Base-by-base conservation (phyloP, 92 coral and sea anemone genomes). In the Heliopora coerulea region DNA sequence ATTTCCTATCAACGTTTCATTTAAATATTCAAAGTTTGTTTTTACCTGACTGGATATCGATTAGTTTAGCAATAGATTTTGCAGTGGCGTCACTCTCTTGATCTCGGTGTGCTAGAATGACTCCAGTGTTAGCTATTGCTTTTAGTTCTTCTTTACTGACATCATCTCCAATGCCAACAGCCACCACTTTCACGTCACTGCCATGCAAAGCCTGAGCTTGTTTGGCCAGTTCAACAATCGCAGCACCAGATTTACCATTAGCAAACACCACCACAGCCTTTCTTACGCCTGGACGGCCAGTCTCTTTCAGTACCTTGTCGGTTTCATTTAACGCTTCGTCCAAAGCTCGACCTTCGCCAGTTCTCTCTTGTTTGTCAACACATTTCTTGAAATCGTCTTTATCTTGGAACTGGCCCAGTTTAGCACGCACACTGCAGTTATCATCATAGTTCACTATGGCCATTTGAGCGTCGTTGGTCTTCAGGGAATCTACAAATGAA, bases 241-340 rank as follows among this genome's bases (percentile, higher is more conserved):
- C 77, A 24, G 77, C 63, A 18, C 63, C 63, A 50, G 77, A 29
- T 40, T 35, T 52, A n/a, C 77, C 77, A 70, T 70, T 70, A 5
- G 77, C 62, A 28, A 70, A 70, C 62, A 70, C 77, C 20, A 70
- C 77, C 31, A 70, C 77, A 25, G 77, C 77, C 77, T 70, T 70
- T 14, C 77, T 70, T 8, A 70, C 77, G 29, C 77, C 77, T 30
- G 77, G 63, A 40, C 77, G 77, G 13, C 77, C 77, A 27, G 44
- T 30, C 12, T 70, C 30, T 20, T 54, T 70, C 30, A 70, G 14
- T 14, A 70, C 77, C 62, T 52, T 54, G 15, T 54, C 49, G 6
- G 77, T 70, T 30, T 52, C 63, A 1, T 18, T 27, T 24, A 70
- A 34, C 19, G 77, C 77, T 70, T 70, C 54, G 20, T 33, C 49